These are phyloP conservation scores for Anoura caudifer DNA, from an alignment of 2,113 vertebrate genomes.

Conservation along the genomic window DNA sequence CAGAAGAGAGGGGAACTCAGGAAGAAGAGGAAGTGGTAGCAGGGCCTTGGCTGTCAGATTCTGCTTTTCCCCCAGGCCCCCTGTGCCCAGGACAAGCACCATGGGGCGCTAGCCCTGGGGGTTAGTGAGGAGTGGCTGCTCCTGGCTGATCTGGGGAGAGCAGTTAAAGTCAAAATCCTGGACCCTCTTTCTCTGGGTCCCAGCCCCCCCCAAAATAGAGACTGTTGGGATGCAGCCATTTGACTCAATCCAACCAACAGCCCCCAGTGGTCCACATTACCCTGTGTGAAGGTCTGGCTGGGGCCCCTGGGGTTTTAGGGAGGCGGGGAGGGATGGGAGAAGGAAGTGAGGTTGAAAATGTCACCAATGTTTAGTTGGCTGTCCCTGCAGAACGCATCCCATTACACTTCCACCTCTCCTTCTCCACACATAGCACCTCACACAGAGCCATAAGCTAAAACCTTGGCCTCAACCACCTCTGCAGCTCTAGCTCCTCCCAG, in stretches of 20 bases:
- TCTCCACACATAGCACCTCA: neutral
- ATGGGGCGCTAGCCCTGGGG: neutral
- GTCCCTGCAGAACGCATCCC: neutral
- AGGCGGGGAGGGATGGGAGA: neutral
- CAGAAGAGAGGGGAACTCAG: neutral
- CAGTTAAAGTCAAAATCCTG: neutral
- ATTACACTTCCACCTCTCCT: neutral
- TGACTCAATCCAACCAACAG: neutral
- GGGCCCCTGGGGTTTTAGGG: neutral
- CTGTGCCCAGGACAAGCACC: neutral
- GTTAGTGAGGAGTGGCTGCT: neutral
- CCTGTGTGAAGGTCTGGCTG: neutral
- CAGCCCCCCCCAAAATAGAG: neutral
- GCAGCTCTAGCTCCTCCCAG: neutral
- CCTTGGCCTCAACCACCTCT: neutral
- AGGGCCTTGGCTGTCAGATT: neutral
- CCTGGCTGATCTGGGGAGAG: neutral
- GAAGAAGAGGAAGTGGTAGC: neutral
- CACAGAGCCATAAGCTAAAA: neutral
- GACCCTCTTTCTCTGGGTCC: neutral
- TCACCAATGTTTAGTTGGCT: neutral
- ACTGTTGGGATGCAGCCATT: too few species aligned
- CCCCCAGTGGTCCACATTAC: accelerated
- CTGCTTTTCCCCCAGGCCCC: neutral
- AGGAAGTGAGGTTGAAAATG: too few species aligned